These are phyloP conservation scores for Plagiodera versicolora DNA, from an alignment of 2,888 invertebrate species.

Conservation along the genomic window DNA sequence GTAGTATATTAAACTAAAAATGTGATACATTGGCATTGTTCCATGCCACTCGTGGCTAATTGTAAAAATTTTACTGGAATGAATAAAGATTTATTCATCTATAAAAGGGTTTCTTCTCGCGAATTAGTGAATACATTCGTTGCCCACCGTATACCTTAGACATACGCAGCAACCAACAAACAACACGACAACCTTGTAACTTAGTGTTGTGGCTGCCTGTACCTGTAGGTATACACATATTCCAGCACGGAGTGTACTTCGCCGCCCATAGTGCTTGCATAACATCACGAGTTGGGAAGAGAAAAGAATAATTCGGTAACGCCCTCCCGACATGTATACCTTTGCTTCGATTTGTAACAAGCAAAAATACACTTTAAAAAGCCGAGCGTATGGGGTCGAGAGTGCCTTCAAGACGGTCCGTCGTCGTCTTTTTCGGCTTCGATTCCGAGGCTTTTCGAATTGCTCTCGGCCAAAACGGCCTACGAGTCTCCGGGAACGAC, in stretches of 20 bases:
- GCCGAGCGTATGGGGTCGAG: conserved; percentile 38
- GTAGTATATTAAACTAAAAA: no score
- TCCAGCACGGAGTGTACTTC: conserved; percentile 49
- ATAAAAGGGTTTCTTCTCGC: no score
- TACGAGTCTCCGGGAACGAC: conserved; percentile 40
- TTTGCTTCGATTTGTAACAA: conserved; percentile 53
- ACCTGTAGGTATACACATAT: conserved; percentile 18
- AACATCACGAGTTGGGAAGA: conserved; percentile 57
- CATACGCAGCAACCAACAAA: no score
- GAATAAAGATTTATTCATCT: no score
- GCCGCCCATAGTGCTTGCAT: conserved; percentile 58
- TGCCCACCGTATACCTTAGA: no score
- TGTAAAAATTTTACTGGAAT: no score
- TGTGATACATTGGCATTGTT: no score
- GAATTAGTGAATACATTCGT: no score
- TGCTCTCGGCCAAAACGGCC: conserved; percentile 51
- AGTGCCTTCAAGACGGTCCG: conserved; percentile 37
- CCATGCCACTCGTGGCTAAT: no score
- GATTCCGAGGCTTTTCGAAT: conserved; percentile 52
- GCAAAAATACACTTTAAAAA: conserved; percentile 53
- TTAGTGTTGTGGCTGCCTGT: conserved; percentile 23
- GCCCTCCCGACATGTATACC: conserved; percentile 57
- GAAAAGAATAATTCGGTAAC: conserved; percentile 58
- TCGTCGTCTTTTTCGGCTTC: conserved; percentile 33
- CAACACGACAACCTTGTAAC: conserved; percentile 23